These are phyloP conservation scores for Physella acuta DNA, from an alignment of 1,140 invertebrate genomes.

Conservation along the genomic window DNA sequence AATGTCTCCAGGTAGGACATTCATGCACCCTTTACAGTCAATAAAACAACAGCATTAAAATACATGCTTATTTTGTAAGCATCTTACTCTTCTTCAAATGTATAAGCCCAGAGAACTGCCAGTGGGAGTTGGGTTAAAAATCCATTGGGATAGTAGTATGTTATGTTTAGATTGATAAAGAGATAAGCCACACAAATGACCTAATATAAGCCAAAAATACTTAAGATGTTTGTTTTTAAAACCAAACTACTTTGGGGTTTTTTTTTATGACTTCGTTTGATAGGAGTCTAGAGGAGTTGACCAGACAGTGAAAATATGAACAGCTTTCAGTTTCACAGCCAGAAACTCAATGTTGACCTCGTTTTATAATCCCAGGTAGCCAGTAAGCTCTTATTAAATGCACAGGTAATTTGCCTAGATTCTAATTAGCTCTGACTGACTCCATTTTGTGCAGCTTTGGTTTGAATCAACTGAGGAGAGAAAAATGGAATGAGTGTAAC, in stretches of 20 bases:
- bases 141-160: too few species aligned
- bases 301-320: neutral
- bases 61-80: too few species aligned
- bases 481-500: neutral
- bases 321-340: neutral
- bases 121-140: too few species aligned
- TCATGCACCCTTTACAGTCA: too few species aligned
- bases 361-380: neutral
- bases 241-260: neutral
- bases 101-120: too few species aligned
- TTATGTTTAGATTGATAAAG: too few species aligned
- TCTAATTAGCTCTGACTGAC: neutral
- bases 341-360: neutral
- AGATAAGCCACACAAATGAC: too few species aligned
- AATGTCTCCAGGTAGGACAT: too few species aligned
- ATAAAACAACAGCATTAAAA: too few species aligned
- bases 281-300: neutral
- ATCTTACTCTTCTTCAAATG: too few species aligned
- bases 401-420: neutral
- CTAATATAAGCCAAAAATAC: too few species aligned
- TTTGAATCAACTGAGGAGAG: conserved; percentile 1
- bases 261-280: neutral
- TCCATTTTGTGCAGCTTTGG: conserved; percentile 8
- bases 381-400: neutral
- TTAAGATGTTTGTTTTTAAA: neutral